These are phyloP conservation scores for Nipponacmea schrenckii DNA, from an alignment of 2,888 invertebrate species.

Conservation along the genomic window DNA sequence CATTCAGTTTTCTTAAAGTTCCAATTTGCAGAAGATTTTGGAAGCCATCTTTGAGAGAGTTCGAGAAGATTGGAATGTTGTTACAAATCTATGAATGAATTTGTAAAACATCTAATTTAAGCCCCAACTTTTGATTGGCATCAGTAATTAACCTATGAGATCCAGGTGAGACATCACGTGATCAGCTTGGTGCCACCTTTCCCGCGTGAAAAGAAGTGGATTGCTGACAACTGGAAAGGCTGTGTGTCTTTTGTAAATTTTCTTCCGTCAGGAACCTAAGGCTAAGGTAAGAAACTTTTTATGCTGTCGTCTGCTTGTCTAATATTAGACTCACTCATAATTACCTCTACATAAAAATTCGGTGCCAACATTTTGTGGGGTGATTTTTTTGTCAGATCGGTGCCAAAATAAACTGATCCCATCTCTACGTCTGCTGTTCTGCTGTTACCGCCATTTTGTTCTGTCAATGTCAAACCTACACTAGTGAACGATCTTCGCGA, in stretches of 20 bases:
- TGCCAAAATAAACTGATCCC: constrained; percentile 5
- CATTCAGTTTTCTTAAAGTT: too few species aligned
- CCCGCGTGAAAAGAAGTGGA: neutral
- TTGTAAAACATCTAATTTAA: too few species aligned
- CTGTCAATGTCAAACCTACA: neutral
- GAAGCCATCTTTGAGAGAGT: too few species aligned
- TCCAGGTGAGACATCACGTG: neutral
- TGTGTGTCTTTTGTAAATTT: constrained; percentile 1
- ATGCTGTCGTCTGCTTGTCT: neutral
- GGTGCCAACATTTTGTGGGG: neutral
- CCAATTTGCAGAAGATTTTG: too few species aligned
- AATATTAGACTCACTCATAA: neutral
- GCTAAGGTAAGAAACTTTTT: neutral
- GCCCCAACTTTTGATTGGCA: neutral
- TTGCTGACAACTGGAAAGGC: neutral
- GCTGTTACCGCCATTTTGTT: neutral
- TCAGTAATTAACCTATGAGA: neutral
- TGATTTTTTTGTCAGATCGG: neutral
- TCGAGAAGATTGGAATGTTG: too few species aligned
- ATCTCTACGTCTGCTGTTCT: neutral
- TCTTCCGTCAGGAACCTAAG: neutral
- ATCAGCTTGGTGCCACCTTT: neutral
- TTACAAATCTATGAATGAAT: too few species aligned
- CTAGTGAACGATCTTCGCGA: neutral
- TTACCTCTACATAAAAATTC: neutral